phyloP scores from a whole-genome alignment of 2,113 vertebrate species.

The Daubentonia madagascariensis region DNA sequence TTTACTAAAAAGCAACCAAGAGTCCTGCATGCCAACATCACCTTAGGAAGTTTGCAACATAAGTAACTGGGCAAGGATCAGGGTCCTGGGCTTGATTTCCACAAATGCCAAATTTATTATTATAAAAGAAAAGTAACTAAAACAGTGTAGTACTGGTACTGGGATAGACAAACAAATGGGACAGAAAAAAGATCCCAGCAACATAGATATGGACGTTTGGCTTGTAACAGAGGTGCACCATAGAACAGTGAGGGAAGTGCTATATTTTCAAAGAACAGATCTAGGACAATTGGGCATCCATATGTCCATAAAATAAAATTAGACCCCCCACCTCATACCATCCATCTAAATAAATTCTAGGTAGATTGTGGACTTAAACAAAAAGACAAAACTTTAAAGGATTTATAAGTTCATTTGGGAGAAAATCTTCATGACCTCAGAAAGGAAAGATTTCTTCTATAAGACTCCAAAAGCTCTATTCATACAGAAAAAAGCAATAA shows the following conservation, averaged over 20 bases:
- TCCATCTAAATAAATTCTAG: neutral
- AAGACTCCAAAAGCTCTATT: neutral
- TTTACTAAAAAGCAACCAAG: neutral
- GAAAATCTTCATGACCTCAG: neutral
- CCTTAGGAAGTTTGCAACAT: neutral
- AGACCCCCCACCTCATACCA: neutral
- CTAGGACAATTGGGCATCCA: neutral
- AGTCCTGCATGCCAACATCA: neutral
- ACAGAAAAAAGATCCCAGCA: neutral
- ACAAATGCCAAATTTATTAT: neutral
- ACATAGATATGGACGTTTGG: neutral
- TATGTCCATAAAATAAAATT: neutral
- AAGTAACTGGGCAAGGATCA: neutral
- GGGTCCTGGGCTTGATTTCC: neutral
- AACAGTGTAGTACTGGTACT: too few relatives aligned
- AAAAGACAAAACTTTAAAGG: neutral
- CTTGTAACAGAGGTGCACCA: neutral
- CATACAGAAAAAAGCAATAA: neutral
- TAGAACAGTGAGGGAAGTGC: neutral
- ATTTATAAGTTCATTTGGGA: neutral
- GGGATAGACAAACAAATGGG: neutral
- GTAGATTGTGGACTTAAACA: neutral
- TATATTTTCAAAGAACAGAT: neutral
- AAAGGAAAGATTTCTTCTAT: neutral
- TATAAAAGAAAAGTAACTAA: neutral